Evolutionary conservation across 2,888 invertebrate species (phyloP), one percentile per base, ranked within the genome.

Genomic region (Hirtodrosophila cameraria): DNA sequence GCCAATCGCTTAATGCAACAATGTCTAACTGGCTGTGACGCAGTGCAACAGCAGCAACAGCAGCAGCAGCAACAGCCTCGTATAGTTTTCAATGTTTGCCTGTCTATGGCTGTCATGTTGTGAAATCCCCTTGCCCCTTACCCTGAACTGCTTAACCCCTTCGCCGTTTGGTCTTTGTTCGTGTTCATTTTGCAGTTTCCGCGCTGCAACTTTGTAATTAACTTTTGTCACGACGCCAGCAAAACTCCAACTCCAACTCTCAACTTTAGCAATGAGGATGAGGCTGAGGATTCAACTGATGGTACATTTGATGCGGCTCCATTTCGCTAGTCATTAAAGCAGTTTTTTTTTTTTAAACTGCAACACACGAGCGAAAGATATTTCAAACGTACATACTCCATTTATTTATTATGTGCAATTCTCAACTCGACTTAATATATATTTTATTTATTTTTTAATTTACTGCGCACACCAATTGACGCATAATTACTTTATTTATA

Each of bases 171-270:
- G 50, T n/a, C 68, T 69, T 50, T 60, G 67, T 79, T 76, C 77
- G 84, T 82, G 74, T 67, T 75, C 67, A 64, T 67, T 80, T 74
- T 63, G 69, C 66, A 66, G 79, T 73, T 71, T 67, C 67, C 70
- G 64, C 68, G 76, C 75, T 77, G 79, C 85, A 82, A 87, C 75
- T 79, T 87, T 87, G 84, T 88, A 88, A 88, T 88, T 88, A 88
- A 88, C 84, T 87, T 87, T 87, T 88, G 89, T 89, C 88, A 88
- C 88, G 89, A 79, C 70, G 60, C 41, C 33, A 55, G 60, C 41
- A 28, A 55, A 31, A n/a, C n/a, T 11, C 11, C 11, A 2, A 11
- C 53, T 42, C 23, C 25, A 35, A 3, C n/a, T n/a, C n/a, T 20
- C 45, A 48, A 15, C 25, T 12, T 2, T 2, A 27, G 28, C 39